These are phyloP conservation scores for Callyntrura sp. DNA, from an alignment of 2,888 invertebrate genomes.

Conservation along the genomic window DNA sequence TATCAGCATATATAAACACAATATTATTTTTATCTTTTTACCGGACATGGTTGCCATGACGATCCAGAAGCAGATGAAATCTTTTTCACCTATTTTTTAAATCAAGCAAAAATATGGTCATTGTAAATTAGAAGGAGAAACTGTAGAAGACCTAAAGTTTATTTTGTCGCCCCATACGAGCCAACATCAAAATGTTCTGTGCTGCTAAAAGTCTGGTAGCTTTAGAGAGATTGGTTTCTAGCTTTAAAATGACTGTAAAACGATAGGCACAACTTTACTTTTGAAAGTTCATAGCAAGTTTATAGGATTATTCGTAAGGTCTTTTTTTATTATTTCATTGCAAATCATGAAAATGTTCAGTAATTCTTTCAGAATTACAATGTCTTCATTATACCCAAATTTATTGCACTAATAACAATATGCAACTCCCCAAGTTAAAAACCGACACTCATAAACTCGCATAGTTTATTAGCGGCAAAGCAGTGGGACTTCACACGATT, in stretches of 20 bases:
- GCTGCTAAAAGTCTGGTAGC: background rate
- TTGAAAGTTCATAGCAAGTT: background rate
- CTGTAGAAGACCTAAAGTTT: too few species aligned
- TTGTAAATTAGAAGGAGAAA: background rate
- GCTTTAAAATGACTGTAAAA: background rate
- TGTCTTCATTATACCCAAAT: slow-evolving; percentile 68
- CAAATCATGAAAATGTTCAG: slow-evolving; percentile 45
- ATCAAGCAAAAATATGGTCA: background rate
- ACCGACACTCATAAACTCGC: slow-evolving; percentile 56
- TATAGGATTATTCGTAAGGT: background rate
- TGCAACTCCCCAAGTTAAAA: slow-evolving; percentile 53
- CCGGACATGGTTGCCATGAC: too few species aligned
- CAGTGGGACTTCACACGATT: slow-evolving; percentile 76
- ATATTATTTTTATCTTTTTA: too few species aligned
- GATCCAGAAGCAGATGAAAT: too few species aligned
- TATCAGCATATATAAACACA: too few species aligned
- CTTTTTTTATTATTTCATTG: slow-evolving; percentile 26
- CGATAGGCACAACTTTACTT: background rate
- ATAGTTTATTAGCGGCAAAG: slow-evolving; percentile 72
- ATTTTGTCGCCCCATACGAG: background rate
- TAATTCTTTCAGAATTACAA: slow-evolving; percentile 61
- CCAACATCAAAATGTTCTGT: background rate
- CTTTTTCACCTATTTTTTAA: too few species aligned
- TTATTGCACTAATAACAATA: slow-evolving; percentile 53
- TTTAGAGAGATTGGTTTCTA: too few species aligned